Evolutionary conservation across 2,797 vertebrate genomes (phyloP).

Genomic region (Anisognathus igniventris): DNA sequence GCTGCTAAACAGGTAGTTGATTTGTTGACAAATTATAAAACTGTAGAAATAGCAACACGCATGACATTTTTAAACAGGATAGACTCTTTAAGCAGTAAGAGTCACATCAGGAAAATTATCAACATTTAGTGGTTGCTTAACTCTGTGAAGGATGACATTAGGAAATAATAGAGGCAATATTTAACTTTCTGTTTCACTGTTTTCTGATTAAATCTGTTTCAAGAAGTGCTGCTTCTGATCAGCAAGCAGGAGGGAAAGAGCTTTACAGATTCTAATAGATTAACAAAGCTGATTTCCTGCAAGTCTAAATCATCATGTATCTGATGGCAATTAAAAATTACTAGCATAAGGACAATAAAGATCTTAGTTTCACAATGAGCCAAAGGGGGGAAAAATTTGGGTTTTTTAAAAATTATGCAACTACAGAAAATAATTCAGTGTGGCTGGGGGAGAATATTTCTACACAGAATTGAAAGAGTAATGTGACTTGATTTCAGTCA

Average conservation of each 20-base stretch:
- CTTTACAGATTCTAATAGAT: slow-evolving; percentile 3
- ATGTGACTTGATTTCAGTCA: not conserved
- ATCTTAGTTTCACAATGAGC: not conserved
- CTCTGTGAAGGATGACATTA: slow-evolving; percentile 50
- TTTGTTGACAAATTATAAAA: slow-evolving; percentile 81
- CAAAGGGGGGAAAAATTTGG: not conserved
- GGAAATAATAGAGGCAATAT: slow-evolving; percentile 47
- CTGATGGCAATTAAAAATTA: slow-evolving; percentile 30
- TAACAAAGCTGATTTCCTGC: not conserved
- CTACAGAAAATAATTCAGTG: not conserved
- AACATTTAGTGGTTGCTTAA: slow-evolving; percentile 68
- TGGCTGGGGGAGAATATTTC: not conserved
- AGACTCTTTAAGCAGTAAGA: slow-evolving; percentile 58
- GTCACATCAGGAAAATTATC: slow-evolving; percentile 62
- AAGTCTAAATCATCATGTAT: not conserved
- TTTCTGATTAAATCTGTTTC: slow-evolving; percentile 59
- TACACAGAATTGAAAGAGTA: not conserved
- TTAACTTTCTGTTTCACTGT: slow-evolving; percentile 43
- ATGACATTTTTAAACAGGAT: slow-evolving; percentile 69
- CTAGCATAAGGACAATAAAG: not conserved
- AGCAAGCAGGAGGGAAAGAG: slow-evolving; percentile 2
- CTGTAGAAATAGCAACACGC: slow-evolving; percentile 68
- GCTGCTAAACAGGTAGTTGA: slow-evolving; percentile 76
- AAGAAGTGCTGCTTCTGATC: slow-evolving; percentile 50
- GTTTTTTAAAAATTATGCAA: not conserved